Evolutionary conservation across 2,113 vertebrate genomes (phyloP).

Genomic region (Platysteira castanea): DNA sequence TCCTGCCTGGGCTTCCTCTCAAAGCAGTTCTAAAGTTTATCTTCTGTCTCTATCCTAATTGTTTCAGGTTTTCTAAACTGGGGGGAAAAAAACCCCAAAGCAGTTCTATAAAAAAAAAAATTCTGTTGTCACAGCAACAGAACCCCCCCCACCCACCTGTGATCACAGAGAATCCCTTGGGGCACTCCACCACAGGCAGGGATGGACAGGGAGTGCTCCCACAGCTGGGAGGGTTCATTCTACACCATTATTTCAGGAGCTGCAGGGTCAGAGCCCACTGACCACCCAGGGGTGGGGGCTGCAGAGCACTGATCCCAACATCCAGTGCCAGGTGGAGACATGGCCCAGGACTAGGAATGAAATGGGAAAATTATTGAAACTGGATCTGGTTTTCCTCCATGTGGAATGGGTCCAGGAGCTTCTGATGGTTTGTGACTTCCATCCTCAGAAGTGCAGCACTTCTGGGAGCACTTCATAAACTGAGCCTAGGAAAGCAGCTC

Average conservation of each 20-base stretch:
- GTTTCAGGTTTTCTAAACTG: background rate
- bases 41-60: background rate
- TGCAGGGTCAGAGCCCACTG: background rate
- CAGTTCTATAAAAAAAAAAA: background rate
- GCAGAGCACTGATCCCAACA: background rate
- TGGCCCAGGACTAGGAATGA: background rate
- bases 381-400: accelerated
- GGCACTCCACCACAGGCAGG: background rate
- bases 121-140: background rate
- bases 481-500: background rate
- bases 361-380: background rate
- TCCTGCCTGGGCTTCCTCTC: background rate
- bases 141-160: no score
- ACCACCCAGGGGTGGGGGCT: background rate
- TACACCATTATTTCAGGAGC: background rate
- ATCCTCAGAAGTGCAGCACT: background rate
- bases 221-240: background rate
- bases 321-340: background rate
- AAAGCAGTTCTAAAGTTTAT: no score
- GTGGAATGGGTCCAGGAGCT: background rate
- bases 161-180: accelerated
- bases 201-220: no score
- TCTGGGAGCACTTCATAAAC: background rate
- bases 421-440: background rate
- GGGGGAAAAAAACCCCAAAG: background rate